Evolutionary conservation across 2,797 vertebrate species (phyloP), one percentile per base, ranked within the genome.

Genomic region (Onychomys torridus): DNA sequence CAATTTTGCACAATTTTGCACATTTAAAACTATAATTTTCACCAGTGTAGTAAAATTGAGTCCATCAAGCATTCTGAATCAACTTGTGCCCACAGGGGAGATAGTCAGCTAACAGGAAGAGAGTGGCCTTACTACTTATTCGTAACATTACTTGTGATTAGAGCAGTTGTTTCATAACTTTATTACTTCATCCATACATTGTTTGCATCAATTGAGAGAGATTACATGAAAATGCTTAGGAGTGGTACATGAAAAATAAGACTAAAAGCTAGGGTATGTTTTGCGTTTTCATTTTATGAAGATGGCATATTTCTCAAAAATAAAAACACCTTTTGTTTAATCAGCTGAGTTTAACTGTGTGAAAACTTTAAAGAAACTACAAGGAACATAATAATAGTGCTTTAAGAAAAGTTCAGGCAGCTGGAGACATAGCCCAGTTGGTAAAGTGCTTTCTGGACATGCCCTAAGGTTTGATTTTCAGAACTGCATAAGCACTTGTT

Each of bases 21-120:
- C 67, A 61, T 86, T 94, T 89, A 89, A 95, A 94, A 76, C 78
- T 52, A 34, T 52, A 57, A 90, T 92, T 96, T 94, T 91, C 52
- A 67, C 67, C 96, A 93, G 78, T 65, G 21, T 59, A 82, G 73
- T 91, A 79, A 94, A 92, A 52, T 75, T 43, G 87, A 96, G 75
- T 78, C 79, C 97, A 86, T 91, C 67, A 95, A 87, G 71, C 71
- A 43, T 43, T 75, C 23, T 75, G 71, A 75, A 89, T 91, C 77
- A 97, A 84, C 46, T 63, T 93, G 78, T 82, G 23, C 55, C 81
- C 23, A 6, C 76, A 49, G 93, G 75, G 46, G 78, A 92, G 4
- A 82, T 12, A 59, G 76, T 78, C 46, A 96, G 40, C 32, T 43
- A 84, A 49, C 61, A 91, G 63, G 89, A 69, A 88, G 79, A 81